Evolutionary conservation across 1,140 invertebrate genomes (phyloP).

Genomic region (Trachymyrmex septentrionalis): DNA sequence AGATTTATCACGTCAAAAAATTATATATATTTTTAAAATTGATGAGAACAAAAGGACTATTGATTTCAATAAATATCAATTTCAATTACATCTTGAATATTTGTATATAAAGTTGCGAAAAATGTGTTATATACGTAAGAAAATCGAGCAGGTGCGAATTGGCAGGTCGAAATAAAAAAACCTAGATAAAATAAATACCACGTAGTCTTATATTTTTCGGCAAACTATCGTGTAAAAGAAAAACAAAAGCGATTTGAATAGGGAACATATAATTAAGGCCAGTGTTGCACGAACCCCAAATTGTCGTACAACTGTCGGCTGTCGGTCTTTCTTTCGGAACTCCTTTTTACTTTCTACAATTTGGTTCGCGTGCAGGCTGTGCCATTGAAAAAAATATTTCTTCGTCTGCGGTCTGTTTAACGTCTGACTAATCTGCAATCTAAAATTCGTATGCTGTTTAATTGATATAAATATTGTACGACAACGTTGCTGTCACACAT

Average conservation of each 20-base stretch:
- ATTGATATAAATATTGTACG: slow-evolving; percentile 9
- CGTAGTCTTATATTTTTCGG: slow-evolving; percentile 17
- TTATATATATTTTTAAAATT: background rate
- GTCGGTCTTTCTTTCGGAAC: slow-evolving; percentile 30
- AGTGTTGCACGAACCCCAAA: slow-evolving; percentile 50
- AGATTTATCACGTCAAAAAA: background rate
- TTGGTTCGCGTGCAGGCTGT: slow-evolving; percentile 44
- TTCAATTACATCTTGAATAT: background rate
- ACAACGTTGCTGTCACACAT: background rate
- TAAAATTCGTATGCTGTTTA: background rate
- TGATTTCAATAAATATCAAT: background rate
- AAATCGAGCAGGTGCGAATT: slow-evolving; percentile 7
- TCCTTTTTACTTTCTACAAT: slow-evolving; percentile 52
- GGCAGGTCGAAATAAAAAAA: slow-evolving; percentile 1
- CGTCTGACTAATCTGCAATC: slow-evolving; percentile 37
- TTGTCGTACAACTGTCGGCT: slow-evolving; percentile 27
- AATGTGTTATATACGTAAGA: background rate
- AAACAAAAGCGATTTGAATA: slow-evolving; percentile 29
- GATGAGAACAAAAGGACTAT: too few species aligned
- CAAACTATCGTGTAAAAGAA: slow-evolving; percentile 16
- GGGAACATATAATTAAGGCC: slow-evolving; percentile 49
- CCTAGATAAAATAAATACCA: slow-evolving; percentile 35
- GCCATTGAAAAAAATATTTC: slow-evolving; percentile 47
- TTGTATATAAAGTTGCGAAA: background rate
- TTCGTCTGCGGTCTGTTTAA: slow-evolving; percentile 59